A percentile compares a stretch with the other conserved stretches of the same genome.
Evolutionary conservation across 1,140 invertebrate genomes (phyloP).

Genomic region (Magallana ariakensis): DNA sequence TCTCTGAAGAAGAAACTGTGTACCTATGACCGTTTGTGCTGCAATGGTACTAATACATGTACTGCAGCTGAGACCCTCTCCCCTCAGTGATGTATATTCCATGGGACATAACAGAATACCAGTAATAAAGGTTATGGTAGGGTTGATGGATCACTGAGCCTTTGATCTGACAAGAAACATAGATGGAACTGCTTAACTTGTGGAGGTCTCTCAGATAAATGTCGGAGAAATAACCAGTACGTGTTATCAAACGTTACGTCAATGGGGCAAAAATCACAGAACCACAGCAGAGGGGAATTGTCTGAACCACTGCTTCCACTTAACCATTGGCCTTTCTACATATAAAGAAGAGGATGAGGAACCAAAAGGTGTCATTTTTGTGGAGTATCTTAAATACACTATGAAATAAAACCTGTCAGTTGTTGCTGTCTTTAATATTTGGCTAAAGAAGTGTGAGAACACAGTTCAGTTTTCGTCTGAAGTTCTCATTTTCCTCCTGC

Average conservation of each 20-base stretch:
- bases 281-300: neutral
- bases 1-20: too few species aligned
- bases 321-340: too few species aligned
- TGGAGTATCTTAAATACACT: too few species aligned
- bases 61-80: neutral
- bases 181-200: conserved; percentile 35
- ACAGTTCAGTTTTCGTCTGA: neutral
- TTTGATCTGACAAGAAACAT: conserved; percentile 31
- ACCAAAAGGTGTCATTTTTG: too few species aligned
- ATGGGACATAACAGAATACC: conserved; percentile 29
- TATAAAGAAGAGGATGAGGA: too few species aligned
- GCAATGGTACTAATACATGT: too few species aligned
- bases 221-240: conserved; percentile 7
- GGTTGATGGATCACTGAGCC: neutral
- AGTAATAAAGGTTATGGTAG: conserved; percentile 24
- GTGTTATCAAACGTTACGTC: conserved; percentile 36
- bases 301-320: neutral
- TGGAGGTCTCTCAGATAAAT: conserved; percentile 3
- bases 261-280: conserved; percentile 31
- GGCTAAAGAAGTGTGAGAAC: too few species aligned
- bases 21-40: too few species aligned
- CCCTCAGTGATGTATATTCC: neutral
- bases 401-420: too few species aligned
- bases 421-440: too few species aligned
- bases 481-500: neutral